Conservation (phyloP, 2,113 vertebrate species). For the Indicator indicator region DNA sequence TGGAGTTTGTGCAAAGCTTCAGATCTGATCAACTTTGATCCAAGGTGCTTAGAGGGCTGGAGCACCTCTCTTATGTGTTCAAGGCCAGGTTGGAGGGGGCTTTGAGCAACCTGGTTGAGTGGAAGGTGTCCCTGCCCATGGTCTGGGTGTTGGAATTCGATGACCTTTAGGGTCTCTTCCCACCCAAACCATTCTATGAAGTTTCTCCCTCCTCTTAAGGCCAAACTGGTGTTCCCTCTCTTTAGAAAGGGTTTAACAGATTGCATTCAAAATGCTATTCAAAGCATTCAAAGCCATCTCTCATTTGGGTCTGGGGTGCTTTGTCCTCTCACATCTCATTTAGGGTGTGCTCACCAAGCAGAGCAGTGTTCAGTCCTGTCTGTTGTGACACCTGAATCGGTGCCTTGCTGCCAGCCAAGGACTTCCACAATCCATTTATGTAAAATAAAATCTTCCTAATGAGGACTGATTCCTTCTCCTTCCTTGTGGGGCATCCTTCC, state of each 20-base stretch:
- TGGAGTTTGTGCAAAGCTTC: background rate
- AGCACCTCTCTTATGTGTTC: background rate
- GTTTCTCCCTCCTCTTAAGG: background rate
- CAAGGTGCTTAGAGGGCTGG: background rate
- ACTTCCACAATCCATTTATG: background rate
- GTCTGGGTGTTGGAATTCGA: background rate
- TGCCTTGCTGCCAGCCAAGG: background rate
- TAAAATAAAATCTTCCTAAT: background rate
- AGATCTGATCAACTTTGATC: background rate
- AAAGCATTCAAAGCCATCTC: background rate
- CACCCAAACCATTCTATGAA: background rate
- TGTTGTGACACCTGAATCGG: background rate
- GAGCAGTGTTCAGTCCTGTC: background rate
- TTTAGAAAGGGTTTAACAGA: background rate
- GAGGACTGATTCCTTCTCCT: background rate
- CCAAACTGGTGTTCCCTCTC: background rate
- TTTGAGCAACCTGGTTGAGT: background rate
- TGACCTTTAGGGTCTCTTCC: background rate
- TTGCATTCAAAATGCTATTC: background rate
- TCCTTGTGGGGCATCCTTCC: background rate
- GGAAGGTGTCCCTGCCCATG: background rate
- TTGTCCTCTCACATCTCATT: background rate
- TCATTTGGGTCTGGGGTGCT: background rate
- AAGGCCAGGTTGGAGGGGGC: background rate
- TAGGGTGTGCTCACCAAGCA: background rate